Base-by-base conservation (phyloP, 2,113 vertebrate species). In the Charadrius vociferus region DNA sequence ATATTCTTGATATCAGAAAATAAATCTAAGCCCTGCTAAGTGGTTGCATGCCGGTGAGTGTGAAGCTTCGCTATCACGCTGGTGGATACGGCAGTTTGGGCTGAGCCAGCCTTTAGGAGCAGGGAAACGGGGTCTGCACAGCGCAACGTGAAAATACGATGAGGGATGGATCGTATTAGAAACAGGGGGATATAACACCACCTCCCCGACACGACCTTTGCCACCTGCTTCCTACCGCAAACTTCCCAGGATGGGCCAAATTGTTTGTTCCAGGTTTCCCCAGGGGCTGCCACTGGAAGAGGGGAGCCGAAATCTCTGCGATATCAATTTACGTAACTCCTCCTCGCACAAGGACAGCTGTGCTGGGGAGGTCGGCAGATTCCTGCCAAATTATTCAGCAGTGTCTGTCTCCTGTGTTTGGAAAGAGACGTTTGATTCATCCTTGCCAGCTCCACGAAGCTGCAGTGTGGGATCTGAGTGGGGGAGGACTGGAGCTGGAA, bases 361-460 rank as follows among this genome's bases (percentile, higher is more conserved):
- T 95, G 88, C 93, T 10, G 62, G 94, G 79, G 77, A 91, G 95
- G 66, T 53, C 24, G 10, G 83, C 91, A 94, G 24, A 84, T 59
- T 70, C 72, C 88, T 95, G 95, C 88, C 89, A 75, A 89, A 91
- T 89, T 89, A 89, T 87, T 94, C 95, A 96, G 94, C 94, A 89
- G 49, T 80, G 94, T 89, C 96, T 94, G 91, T 89, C 91, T 96
- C 84, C 91, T 7, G 45, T 66, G 81, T 2, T 90, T 3, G 74
- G 95, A 50, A 68, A 89, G 87, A 93, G 86, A 71, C 1, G 9
- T 30, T 95, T 32, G 91, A 81, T 90, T 79, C 94, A 89, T 61
- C 83, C 68, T 41, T 19, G 55, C 29, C 96, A 91, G 93, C 91
- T 55, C 81, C 26, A 10, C 2, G 21, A 68, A 88, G 86, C 94